Percentiles rank a stretch among this genome's conserved stretches.
Evolutionary conservation across 2,797 vertebrate genomes (phyloP).

Genomic region (Pantherophis alleghaniensis): DNA sequence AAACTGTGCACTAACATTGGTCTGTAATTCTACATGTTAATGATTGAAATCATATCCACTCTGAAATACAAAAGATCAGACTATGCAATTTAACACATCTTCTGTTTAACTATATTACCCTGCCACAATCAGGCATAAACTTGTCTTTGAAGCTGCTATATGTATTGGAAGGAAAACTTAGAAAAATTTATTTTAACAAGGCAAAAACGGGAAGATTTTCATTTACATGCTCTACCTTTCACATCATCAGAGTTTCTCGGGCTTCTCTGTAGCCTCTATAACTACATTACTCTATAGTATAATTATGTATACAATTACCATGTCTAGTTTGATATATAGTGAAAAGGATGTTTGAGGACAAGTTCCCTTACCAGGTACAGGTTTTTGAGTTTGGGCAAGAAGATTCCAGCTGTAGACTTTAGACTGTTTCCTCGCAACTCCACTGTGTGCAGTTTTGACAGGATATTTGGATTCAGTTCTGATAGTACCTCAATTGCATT

Average conservation of each 20-base stretch:
- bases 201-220: neutral
- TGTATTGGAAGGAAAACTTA: neutral
- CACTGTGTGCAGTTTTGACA: slow-evolving; percentile 80
- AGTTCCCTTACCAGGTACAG: slow-evolving; percentile 84
- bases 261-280: neutral
- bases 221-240: neutral
- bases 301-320: neutral
- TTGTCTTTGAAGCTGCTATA: neutral
- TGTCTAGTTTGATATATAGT: neutral
- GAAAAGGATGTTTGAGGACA: neutral
- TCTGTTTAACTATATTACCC: neutral
- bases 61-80: neutral
- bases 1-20: neutral
- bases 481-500: slow-evolving; percentile 78
- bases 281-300: neutral
- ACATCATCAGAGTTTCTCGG: neutral
- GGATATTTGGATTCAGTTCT: slow-evolving; percentile 71
- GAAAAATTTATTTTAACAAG: neutral
- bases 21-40: neutral
- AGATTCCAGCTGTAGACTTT: slow-evolving; percentile 81
- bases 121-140: neutral
- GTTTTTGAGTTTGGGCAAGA: slow-evolving; percentile 80
- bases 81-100: neutral
- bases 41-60: neutral
- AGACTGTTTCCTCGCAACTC: slow-evolving; percentile 87